Evolutionary conservation across 2,797 vertebrate genomes (phyloP).

Genomic region (Cuculus canorus): DNA sequence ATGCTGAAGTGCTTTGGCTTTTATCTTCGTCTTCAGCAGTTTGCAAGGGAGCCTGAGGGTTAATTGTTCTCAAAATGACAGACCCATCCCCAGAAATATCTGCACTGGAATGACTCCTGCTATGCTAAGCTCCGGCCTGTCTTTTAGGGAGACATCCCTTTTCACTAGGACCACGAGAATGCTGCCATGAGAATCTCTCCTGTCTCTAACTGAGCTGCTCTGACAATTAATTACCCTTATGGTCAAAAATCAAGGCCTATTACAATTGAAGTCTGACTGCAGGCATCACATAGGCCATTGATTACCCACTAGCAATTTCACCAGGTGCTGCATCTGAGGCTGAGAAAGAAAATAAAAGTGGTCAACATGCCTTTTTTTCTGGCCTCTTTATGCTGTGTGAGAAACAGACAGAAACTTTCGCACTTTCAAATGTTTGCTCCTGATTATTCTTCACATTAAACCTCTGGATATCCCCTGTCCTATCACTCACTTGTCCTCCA

Average conservation of each 20-base stretch:
- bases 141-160: background rate
- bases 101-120: background rate
- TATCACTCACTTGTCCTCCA: background rate
- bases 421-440: background rate
- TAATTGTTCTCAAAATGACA: background rate
- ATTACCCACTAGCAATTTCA: slow-evolving; percentile 2
- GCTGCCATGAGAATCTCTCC: background rate
- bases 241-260: background rate
- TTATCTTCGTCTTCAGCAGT: background rate
- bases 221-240: background rate
- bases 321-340: background rate
- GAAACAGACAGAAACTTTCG: background rate
- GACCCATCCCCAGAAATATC: background rate
- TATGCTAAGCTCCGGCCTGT: background rate
- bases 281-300: background rate
- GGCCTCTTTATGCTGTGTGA: background rate
- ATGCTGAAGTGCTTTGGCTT: background rate
- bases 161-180: rapidly evolving
- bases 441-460: background rate
- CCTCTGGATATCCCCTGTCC: background rate
- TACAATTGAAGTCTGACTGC: background rate
- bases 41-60: background rate
- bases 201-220: background rate
- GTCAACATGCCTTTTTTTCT: background rate
- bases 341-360: background rate